Evolutionary conservation across 1,140 invertebrate species (phyloP), one percentile per base, ranked within the genome.

Genomic region (Achroia grisella): DNA sequence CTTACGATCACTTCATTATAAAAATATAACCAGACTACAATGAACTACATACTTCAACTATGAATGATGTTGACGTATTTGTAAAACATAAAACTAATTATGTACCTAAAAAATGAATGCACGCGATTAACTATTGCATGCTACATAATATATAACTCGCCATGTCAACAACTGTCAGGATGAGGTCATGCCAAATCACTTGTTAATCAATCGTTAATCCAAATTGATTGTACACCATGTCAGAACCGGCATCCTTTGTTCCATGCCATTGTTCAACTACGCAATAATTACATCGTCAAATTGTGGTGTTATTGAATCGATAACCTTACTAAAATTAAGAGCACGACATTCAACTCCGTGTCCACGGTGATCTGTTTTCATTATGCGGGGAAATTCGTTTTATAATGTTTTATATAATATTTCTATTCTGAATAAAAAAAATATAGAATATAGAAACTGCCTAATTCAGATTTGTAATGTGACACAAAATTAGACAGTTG

Each of bases 251-350:
- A 23, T 23, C 37, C 47, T 50, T 55, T 50, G 44, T 44, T 11
- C 27, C 32, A 35, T 27, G 17, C 2, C 41, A 47, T 44, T 51
- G 41, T 31, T 52, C 40, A 27, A 27, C 62, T 40, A 55, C 56
- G 39, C 27, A 29, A 30, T 14, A 40, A 23, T 42, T 42, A 32
- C 46, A 23, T 6, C 54, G 44, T 34, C 58, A 56, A 66, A 48
- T 53, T 29, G 32, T 39, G 17, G 17, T 23, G 37, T 31, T 51
- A 55, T 57, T 61, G 54, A 64, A 39, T 39, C 48, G 60, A 52
- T 65, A 74, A 74, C 73, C 69, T 72, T 74, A 72, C 60, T 61
- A 39, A 70, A 74, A 66, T 70, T 65, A 62, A 60, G 60, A 60
- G 56, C 73, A 77, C 66, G 71, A 72, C 62, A 72, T 53, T 64